Base-by-base conservation (phyloP, 1,140 invertebrate species). In the Spodoptera litura region DNA sequence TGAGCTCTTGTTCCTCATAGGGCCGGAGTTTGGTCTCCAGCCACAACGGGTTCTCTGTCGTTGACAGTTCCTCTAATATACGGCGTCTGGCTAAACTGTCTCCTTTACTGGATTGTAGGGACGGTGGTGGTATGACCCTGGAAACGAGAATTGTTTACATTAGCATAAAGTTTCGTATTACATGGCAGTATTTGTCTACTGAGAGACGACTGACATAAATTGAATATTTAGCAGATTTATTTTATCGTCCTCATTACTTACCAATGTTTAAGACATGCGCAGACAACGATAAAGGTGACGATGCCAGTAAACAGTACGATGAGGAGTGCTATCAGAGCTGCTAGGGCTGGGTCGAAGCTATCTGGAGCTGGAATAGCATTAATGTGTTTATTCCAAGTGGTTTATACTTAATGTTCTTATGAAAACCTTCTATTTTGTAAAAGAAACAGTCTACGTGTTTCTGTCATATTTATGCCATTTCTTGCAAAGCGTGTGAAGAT, bases 41-140 rank as follows among this genome's bases (percentile, higher is more conserved):
- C 98, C 98, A 99, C 0, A 99, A 94, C 0, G 98, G 98, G 96
- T 99, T 99, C 92, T 99, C 98, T 0, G 98, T 99, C 3, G 97
- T 98, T 82, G 97, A 97, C 11, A 98, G 92, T 86, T 98, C 97
- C 86, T 98, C 97, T 35, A 98, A 96, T 55, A 98, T 97, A 79
- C 97, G 96, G 78, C 98, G 96, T 73, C 97, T 97, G 20, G 97
- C 97, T n/a, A 98, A 88, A 61, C 97, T 97, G 86, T 98, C 97
- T 74, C 97, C 97, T 78, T 96, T 96, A 77, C 96, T 96, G 9
- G 95, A 93, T 83, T 93, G 90, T 0, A 93, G 81, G 0, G 93
- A 93, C 6, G 93, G 97, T 75, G 97, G 96, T 27, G 96, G 95
- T 52, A 96, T 95, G 25, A 96, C 96, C 95, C 96, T 96, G 86